Percentiles rank a stretch among this genome's conserved stretches.
These are phyloP conservation scores for Limanda limanda DNA, from an alignment of 2,113 vertebrate genomes.

Conservation along the genomic window DNA sequence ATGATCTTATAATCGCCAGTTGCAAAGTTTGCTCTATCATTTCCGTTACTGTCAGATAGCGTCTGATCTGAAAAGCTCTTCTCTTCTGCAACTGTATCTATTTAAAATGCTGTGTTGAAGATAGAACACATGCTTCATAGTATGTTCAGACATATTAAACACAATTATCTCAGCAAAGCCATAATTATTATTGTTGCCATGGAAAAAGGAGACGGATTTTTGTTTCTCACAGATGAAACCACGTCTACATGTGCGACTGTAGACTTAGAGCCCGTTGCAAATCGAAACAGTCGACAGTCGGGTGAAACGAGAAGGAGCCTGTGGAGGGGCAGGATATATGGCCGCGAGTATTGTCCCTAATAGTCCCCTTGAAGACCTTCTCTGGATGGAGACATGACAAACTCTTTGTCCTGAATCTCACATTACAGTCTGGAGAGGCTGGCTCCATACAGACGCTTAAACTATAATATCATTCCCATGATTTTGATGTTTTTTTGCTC, in stretches of 20 bases:
- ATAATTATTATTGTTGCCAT: not conserved
- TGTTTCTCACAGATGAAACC: not conserved
- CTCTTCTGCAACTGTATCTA: not conserved
- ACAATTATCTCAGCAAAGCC: not conserved
- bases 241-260: not conserved
- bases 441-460: slow-evolving; percentile 17
- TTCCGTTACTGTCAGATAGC: not conserved
- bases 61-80: not conserved
- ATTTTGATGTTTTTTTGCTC: slow-evolving; percentile 17
- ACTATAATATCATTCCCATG: slow-evolving; percentile 17
- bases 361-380: slow-evolving; percentile 45
- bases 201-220: not conserved
- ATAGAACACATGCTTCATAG: not conserved
- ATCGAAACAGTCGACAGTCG: not conserved
- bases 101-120: not conserved
- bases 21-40: not conserved
- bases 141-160: not conserved
- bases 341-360: slow-evolving; percentile 49
- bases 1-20: not conserved
- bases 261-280: not conserved
- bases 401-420: slow-evolving; percentile 40
- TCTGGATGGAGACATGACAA: slow-evolving; percentile 37
- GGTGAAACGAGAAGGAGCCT: slow-evolving; percentile 12
- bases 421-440: slow-evolving; percentile 39
- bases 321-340: slow-evolving; percentile 40